These are phyloP conservation scores for Phylloscopus collybita DNA, from an alignment of 2,797 vertebrate genomes.

Conservation along the genomic window DNA sequence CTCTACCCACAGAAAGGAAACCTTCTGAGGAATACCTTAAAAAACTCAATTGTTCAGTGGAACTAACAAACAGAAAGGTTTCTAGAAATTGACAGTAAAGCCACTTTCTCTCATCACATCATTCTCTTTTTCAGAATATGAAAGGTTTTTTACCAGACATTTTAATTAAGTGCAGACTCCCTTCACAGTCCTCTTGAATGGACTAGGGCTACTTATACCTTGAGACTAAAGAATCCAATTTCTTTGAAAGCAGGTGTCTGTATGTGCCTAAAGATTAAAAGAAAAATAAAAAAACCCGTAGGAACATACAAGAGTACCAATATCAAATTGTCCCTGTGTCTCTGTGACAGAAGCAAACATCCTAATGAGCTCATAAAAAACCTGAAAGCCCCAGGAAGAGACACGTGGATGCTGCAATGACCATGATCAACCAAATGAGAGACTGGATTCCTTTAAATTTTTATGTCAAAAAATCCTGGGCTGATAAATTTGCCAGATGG, in stretches of 20 bases:
- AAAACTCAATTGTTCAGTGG: neutral
- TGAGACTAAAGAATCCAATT: neutral
- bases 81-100: neutral
- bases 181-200: neutral
- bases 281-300: fast-evolving
- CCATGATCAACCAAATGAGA: neutral
- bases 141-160: neutral
- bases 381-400: neutral
- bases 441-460: neutral
- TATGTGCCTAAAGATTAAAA: neutral
- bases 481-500: neutral
- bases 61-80: neutral
- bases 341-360: neutral
- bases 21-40: neutral
- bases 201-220: neutral
- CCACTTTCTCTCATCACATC: neutral
- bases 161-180: neutral
- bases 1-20: neutral
- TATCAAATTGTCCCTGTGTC: neutral
- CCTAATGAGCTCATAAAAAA: neutral
- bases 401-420: neutral
- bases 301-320: neutral
- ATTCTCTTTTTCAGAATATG: neutral
- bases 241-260: neutral
- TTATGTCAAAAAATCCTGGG: neutral